phyloP scores from a whole-genome alignment of 1,140 invertebrate genomes.

The Rhagoletis pomonella region DNA sequence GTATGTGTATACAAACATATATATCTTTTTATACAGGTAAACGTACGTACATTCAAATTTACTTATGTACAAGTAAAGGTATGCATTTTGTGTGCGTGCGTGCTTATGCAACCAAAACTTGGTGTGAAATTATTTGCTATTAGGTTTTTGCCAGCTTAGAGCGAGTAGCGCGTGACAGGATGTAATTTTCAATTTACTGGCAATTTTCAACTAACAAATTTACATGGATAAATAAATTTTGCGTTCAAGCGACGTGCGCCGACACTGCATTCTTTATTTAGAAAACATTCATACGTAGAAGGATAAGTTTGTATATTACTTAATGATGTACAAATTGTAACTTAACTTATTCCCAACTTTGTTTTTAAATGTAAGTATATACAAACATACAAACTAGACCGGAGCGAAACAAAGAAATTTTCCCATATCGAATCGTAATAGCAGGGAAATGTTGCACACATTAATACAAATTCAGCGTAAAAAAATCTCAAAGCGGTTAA shows the following conservation, averaged over 20 bases:
- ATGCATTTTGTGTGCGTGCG: too few relatives aligned
- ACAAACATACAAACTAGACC: not conserved
- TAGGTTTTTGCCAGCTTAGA: slow-evolving; percentile 26
- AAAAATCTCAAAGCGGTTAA: too few relatives aligned
- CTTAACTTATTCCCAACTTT: not conserved
- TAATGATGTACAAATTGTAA: not conserved
- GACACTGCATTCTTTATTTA: not conserved
- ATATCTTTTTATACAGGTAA: too few relatives aligned
- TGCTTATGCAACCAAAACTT: not conserved
- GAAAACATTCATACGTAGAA: not conserved
- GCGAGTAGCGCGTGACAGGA: slow-evolving; percentile 53
- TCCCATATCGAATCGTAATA: too few relatives aligned
- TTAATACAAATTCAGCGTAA: too few relatives aligned
- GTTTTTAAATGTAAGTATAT: not conserved
- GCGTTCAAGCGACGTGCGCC: not conserved
- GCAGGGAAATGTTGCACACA: too few relatives aligned
- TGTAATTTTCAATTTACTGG: slow-evolving; percentile 56
- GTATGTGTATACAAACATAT: too few relatives aligned
- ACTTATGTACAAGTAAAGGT: too few relatives aligned
- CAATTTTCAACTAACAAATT: slow-evolving; percentile 53
- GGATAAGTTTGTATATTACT: not conserved
- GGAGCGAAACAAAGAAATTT: too few relatives aligned
- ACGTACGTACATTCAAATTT: too few relatives aligned
- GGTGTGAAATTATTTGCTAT: slow-evolving; percentile 40
- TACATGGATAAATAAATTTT: slow-evolving; percentile 36